These are phyloP conservation scores for Crotalus viridis DNA, from an alignment of 2,113 vertebrate genomes.

Conservation along the genomic window DNA sequence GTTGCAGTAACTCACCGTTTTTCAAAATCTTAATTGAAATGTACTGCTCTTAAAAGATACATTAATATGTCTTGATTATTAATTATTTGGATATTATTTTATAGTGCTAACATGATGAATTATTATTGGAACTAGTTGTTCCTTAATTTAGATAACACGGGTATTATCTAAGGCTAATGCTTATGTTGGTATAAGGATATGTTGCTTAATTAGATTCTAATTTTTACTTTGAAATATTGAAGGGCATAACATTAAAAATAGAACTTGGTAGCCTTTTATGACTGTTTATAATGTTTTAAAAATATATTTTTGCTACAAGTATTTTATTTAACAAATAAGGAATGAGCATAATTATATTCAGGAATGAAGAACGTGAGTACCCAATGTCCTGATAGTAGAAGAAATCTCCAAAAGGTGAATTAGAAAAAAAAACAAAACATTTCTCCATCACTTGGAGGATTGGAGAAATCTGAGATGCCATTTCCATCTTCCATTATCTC, in stretches of 20 bases:
- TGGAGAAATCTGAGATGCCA: rapidly evolving
- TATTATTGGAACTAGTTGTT: not conserved
- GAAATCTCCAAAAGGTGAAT: not conserved
- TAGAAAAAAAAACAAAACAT: not conserved
- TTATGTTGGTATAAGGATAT: not conserved
- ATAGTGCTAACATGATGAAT: not conserved
- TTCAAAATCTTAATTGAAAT: not conserved
- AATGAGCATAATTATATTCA: not conserved
- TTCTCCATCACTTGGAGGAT: not conserved
- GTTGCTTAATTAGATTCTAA: not conserved
- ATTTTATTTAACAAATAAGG: not conserved
- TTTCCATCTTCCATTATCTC: not conserved
- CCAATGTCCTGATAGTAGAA: not conserved
- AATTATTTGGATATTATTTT: not conserved
- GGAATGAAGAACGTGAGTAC: not conserved
- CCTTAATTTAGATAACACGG: not conserved
- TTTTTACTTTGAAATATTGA: not conserved
- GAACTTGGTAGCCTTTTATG: not conserved
- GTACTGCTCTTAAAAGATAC: not conserved
- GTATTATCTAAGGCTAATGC: not conserved
- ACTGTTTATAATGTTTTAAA: not conserved
- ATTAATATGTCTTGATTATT: not conserved
- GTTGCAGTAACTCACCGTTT: not conserved
- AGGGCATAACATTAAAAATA: too few relatives aligned
- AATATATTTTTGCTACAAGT: not conserved